Evolutionary conservation across 2,113 vertebrate species (phyloP), one percentile per base, ranked within the genome.

Genomic region (Motacilla alba): DNA sequence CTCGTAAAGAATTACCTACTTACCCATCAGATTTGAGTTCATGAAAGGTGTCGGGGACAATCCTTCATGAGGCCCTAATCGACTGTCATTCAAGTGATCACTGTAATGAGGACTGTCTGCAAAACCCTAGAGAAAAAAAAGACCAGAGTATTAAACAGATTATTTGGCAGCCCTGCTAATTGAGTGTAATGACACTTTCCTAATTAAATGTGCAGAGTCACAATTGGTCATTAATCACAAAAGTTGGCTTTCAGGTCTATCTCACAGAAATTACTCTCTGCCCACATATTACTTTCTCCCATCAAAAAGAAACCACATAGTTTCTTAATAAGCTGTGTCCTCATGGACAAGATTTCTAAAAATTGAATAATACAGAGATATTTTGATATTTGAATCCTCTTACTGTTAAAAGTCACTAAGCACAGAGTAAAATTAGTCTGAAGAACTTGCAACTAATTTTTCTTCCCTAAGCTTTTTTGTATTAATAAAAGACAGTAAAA

Each of bases 61-160:
- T 99, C 99, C 99, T 99, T 99, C 99, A 96, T 99, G 98, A 98
- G 99, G 97, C 97, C 99, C 99, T 99, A 99, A 99, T 98, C 99
- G 99, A 99, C 99, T 99, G 98, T 99, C 99, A 98, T 98, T 99
- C 99, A 99, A 98, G 97, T 99, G 99, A 98, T 99, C 99, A 98
- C 98, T 97, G 96, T 99, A 99, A 99, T 99, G 99, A 99, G 99
- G 98, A 98, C 98, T 99, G 98, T 99, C 99, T 98, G 99, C 96
- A 96, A 99, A 99, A 98, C 98, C 99, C 99, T 99, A 98, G 93
- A 98, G 98, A 97, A 95, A 95, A 97, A 97, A 98, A 98, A 99
- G 97, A 99, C 97, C 98, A 98, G 97, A 99, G 98, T 97, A 98
- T 99, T 99, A 99, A 98, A 98, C 96, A 98, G 98, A 98, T 99